phyloP scores from a whole-genome alignment of 92 coral and sea anemone species.

The Pocillopora meandrina region DNA sequence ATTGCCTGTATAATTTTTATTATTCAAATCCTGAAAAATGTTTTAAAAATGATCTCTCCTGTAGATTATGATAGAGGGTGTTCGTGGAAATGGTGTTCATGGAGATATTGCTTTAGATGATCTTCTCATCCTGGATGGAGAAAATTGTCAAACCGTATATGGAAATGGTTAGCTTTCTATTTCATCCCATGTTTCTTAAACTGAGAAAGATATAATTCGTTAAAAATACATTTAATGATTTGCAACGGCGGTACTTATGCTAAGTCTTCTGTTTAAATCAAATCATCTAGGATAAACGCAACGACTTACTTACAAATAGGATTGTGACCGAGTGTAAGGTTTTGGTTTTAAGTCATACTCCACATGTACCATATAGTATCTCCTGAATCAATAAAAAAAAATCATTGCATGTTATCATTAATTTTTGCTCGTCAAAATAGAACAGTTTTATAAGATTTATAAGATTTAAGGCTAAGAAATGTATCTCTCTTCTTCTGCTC shows the following conservation, averaged over 20 bases:
- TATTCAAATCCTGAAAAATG: not conserved
- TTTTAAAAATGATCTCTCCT: not conserved
- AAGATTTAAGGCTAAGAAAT: not conserved
- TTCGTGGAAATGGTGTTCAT: conserved; percentile 57
- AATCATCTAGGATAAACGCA: too few relatives aligned
- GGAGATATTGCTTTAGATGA: conserved; percentile 88
- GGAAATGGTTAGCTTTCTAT: conserved; percentile 36
- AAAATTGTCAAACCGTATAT: conserved; percentile 19
- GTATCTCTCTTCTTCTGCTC: not conserved
- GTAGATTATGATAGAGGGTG: conserved; percentile 66
- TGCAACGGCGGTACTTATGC: not conserved
- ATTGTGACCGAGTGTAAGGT: not conserved
- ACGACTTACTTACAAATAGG: not conserved
- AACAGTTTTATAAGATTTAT: too few relatives aligned
- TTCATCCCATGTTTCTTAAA: not conserved
- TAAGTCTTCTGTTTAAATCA: too few relatives aligned
- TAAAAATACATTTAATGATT: not conserved
- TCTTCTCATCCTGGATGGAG: conserved; percentile 29
- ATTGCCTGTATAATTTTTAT: too few relatives aligned
- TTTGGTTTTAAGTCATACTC: not conserved
- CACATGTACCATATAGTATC: not conserved
- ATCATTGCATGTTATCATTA: not conserved
- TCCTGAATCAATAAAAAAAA: not conserved
- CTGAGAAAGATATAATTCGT: not conserved
- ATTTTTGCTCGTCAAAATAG: too few relatives aligned